Percentiles rank a stretch among this genome's conserved stretches.
Evolutionary conservation across 2,888 invertebrate genomes (phyloP).

Genomic region (Orthosia cruda): DNA sequence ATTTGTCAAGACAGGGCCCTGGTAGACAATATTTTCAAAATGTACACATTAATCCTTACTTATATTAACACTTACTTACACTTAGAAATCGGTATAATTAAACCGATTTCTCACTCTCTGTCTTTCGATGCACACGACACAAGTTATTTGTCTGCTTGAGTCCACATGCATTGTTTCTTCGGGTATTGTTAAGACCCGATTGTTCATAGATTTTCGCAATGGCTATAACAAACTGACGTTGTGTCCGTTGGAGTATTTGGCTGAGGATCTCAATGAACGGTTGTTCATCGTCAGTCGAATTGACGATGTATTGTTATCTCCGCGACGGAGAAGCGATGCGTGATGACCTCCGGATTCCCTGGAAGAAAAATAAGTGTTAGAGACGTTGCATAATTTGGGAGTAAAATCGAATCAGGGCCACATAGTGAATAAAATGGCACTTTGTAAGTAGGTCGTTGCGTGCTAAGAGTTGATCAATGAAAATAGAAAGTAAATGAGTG

Average conservation of each 20-base stretch:
- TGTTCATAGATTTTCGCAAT: conserved; percentile 61
- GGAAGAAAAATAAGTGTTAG: conserved; percentile 57
- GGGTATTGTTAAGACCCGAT: conserved; percentile 56
- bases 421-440: neutral
- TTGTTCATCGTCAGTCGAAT: conserved; percentile 84
- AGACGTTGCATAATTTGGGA: neutral
- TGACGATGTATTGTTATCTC: conserved; percentile 87
- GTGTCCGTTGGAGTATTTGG: conserved; percentile 86
- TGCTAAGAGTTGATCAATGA: no score
- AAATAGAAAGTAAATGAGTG: no score
- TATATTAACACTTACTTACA: conserved; percentile 25
- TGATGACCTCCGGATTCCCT: conserved; percentile 87
- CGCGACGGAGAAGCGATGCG: conserved; percentile 85
- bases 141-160: conserved; percentile 69
- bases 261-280: conserved; percentile 84
- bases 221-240: conserved; percentile 87
- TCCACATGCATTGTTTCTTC: conserved; percentile 68
- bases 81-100: conserved; percentile 64
- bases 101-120: conserved; percentile 66
- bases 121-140: conserved; percentile 76
- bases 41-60: conserved; percentile 16
- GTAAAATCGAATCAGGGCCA: neutral
- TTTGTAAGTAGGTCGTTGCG: neutral
- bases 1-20: no score
- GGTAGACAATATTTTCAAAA: conserved; percentile 50